Evolutionary conservation across 2,113 vertebrate species (phyloP).

Genomic region (Alosa alosa): DNA sequence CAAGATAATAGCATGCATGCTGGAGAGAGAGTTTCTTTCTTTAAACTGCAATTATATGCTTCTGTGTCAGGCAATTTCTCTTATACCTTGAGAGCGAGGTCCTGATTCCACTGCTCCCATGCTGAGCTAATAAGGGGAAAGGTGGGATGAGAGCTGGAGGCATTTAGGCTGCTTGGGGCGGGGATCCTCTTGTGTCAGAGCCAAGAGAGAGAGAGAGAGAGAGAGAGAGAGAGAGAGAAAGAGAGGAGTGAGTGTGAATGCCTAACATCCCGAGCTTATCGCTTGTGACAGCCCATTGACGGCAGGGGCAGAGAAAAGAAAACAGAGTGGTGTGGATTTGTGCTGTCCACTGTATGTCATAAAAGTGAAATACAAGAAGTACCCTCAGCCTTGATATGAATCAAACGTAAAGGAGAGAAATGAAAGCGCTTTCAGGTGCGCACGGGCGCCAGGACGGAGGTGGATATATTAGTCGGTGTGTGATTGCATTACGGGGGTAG

Average conservation of each 20-base stretch:
- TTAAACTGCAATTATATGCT: neutral
- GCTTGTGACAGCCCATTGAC: constrained; percentile 44
- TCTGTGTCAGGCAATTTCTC: neutral
- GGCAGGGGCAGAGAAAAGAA: constrained; percentile 34
- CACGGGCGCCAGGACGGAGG: constrained; percentile 8
- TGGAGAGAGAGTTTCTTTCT: neutral
- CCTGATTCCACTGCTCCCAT: neutral
- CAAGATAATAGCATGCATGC: neutral
- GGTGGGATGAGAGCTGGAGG: neutral
- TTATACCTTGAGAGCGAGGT: neutral
- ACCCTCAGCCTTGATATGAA: constrained; percentile 33
- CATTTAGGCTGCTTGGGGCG: neutral
- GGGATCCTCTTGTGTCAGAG: neutral
- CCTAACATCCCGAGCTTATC: constrained; percentile 30
- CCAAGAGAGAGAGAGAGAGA: neutral
- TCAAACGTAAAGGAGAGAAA: constrained; percentile 36
- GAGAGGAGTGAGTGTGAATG: constrained; percentile 9
- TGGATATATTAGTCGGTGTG: constrained; percentile 22
- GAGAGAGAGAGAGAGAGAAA: neutral
- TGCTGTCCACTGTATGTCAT: constrained; percentile 31
- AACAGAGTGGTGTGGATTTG: constrained; percentile 31
- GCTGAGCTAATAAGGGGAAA: constrained; percentile 2
- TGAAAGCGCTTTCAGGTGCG: constrained; percentile 25
- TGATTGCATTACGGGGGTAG: neutral
- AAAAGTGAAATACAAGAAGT: constrained; percentile 37